Conservation (phyloP, 2,888 invertebrate species). For the Rhorus exstirpatorius region DNA sequence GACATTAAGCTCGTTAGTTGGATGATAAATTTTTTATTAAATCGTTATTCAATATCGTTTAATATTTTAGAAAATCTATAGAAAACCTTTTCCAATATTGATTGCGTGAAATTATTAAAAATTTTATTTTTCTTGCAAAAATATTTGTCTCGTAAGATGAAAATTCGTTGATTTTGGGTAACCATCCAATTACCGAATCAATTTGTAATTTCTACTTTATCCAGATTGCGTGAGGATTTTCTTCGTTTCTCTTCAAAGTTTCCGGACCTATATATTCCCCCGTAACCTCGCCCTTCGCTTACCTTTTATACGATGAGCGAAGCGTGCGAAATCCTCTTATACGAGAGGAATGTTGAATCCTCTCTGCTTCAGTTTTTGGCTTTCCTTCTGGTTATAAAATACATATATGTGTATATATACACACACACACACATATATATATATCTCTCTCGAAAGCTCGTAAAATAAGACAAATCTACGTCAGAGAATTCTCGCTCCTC, state of each 20-base stretch:
- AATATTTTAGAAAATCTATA: neutral
- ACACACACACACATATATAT: neutral
- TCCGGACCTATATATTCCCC: neutral
- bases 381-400: slow-evolving; percentile 11
- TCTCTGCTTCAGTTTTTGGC: neutral
- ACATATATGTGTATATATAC: neutral
- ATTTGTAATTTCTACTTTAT: neutral
- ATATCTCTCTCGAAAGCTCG: slow-evolving; percentile 1
- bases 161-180: neutral
- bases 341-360: slow-evolving; percentile 31
- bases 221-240: neutral
- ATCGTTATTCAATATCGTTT: neutral
- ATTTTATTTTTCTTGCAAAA: neutral
- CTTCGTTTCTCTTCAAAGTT: neutral
- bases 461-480: slow-evolving; percentile 13
- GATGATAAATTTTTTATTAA: slow-evolving; percentile 14
- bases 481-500: slow-evolving; percentile 3
- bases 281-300: neutral
- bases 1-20: slow-evolving; percentile 25
- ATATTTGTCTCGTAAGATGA: neutral
- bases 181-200: neutral
- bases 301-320: slow-evolving; percentile 16
- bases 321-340: slow-evolving; percentile 26
- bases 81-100: neutral
- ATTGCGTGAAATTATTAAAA: no score